Conservation (phyloP, 2,113 vertebrate species). For the Sebastes schlegelii region DNA sequence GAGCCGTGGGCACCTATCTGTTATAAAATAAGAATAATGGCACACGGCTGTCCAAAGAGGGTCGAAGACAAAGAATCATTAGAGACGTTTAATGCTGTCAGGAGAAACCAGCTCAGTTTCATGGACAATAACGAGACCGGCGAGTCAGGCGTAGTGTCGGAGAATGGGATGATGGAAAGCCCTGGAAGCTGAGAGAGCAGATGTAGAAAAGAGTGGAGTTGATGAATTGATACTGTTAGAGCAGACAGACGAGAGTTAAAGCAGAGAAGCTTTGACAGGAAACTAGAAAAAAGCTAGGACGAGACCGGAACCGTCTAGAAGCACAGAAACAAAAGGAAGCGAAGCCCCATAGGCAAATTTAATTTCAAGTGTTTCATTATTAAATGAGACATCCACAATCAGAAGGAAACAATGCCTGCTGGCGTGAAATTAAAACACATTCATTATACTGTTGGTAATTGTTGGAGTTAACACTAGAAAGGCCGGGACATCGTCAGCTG, state of each 20-base stretch:
- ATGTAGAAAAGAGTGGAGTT: slow-evolving; percentile 54
- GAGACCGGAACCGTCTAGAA: slow-evolving; percentile 26
- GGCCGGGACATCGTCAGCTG: slow-evolving; percentile 11
- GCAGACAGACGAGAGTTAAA: slow-evolving; percentile 50
- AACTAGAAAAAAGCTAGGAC: slow-evolving; percentile 27
- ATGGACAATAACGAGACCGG: slow-evolving; percentile 63
- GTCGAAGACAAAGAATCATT: slow-evolving; percentile 67
- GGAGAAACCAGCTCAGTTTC: slow-evolving; percentile 65
- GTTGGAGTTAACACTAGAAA: slow-evolving; percentile 45
- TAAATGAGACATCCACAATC: slow-evolving; percentile 59
- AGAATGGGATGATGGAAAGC: slow-evolving; percentile 64
- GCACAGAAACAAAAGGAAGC: slow-evolving; percentile 35
- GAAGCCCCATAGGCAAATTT: slow-evolving; percentile 52
- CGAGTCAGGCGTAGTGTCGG: slow-evolving; percentile 57
- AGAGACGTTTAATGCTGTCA: slow-evolving; percentile 66
- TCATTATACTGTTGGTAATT: slow-evolving; percentile 55
- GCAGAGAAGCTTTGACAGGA: slow-evolving; percentile 40
- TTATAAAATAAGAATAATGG: slow-evolving; percentile 56
- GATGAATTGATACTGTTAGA: slow-evolving; percentile 67
- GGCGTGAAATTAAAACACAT: slow-evolving; percentile 62
- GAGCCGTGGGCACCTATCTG: slow-evolving; percentile 34
- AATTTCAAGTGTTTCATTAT: slow-evolving; percentile 62
- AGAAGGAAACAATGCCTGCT: slow-evolving; percentile 54
- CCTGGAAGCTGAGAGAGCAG: slow-evolving; percentile 60
- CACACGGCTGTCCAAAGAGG: slow-evolving; percentile 30